Conservation (phyloP, 2,888 invertebrate genomes). For the Spodoptera littoralis region DNA sequence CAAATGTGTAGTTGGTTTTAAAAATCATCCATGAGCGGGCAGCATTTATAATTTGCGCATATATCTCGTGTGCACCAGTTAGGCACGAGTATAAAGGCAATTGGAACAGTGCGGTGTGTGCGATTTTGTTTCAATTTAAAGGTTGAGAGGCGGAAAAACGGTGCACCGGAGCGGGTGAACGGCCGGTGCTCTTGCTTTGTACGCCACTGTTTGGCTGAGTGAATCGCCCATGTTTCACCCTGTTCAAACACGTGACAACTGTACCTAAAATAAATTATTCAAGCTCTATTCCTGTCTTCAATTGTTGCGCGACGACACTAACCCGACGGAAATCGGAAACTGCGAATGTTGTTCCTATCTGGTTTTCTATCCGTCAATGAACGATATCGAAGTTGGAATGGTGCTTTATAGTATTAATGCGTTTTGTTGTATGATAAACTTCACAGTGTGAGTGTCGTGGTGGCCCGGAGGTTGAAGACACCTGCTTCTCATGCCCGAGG, state of each 20-base stretch:
- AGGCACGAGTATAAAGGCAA: conserved; percentile 57
- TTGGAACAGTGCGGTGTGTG: conserved; percentile 66
- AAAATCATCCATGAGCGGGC: conserved; percentile 9
- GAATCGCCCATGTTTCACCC: conserved; percentile 64
- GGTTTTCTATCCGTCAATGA: not conserved
- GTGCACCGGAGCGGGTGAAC: conserved; percentile 76
- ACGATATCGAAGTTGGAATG: not conserved
- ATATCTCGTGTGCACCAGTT: conserved; percentile 32
- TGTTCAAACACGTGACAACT: conserved; percentile 60
- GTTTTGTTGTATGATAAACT: no score
- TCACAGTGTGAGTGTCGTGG: not conserved
- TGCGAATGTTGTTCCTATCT: conserved; percentile 22
- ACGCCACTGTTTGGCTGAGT: conserved; percentile 74
- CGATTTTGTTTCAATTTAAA: conserved; percentile 83
- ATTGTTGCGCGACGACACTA: conserved; percentile 43
- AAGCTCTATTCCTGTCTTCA: conserved; percentile 56
- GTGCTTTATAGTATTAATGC: not conserved
- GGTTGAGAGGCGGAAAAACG: conserved; percentile 78
- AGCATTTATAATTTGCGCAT: conserved; percentile 31
- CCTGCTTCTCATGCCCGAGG: no score
- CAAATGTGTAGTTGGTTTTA: conserved; percentile 10
- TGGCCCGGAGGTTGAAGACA: no score
- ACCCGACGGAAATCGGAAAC: conserved; percentile 31
- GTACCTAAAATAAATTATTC: conserved; percentile 65
- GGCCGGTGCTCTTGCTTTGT: conserved; percentile 79